Conservation (phyloP, 2,888 invertebrate species). For the Lasiommata megera region DNA sequence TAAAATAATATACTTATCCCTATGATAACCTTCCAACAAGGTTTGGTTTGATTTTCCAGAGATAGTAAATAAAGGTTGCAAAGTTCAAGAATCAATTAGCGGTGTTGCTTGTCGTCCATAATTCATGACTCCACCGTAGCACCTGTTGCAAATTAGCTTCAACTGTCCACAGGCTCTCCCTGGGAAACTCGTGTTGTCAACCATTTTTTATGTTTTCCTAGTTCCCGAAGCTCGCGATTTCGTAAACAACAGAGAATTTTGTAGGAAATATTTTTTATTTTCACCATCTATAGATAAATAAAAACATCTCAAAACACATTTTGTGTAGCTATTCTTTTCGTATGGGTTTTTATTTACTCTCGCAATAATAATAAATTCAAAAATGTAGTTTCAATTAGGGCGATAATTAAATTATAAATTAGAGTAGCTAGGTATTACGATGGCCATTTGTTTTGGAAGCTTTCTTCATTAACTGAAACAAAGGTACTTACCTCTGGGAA, state of each 20-base stretch:
- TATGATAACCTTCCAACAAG: neutral
- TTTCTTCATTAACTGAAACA: neutral
- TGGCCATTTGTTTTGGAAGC: neutral
- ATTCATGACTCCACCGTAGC: constrained; percentile 50
- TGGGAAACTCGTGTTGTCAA: constrained; percentile 6
- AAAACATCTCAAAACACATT: no score
- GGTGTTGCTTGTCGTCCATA: constrained; percentile 46
- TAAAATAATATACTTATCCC: no score
- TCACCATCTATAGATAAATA: no score
- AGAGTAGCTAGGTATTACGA: neutral
- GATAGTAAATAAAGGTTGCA: constrained; percentile 28
- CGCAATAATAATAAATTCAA: neutral
- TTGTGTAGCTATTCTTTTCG: no score
- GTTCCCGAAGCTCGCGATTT: neutral
- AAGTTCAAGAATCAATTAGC: constrained; percentile 61
- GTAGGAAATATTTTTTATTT: no score
- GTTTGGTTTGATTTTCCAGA: constrained; percentile 19
- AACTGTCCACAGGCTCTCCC: constrained; percentile 24
- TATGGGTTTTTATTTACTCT: no score
- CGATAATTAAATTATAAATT: neutral
- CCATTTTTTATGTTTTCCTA: neutral
- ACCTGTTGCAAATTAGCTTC: constrained; percentile 40
- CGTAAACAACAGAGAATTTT: no score
- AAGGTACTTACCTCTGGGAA: neutral
- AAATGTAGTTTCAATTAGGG: neutral